These are phyloP conservation scores for Neoascia interrupta DNA, from an alignment of 2,888 invertebrate species.

Conservation along the genomic window DNA sequence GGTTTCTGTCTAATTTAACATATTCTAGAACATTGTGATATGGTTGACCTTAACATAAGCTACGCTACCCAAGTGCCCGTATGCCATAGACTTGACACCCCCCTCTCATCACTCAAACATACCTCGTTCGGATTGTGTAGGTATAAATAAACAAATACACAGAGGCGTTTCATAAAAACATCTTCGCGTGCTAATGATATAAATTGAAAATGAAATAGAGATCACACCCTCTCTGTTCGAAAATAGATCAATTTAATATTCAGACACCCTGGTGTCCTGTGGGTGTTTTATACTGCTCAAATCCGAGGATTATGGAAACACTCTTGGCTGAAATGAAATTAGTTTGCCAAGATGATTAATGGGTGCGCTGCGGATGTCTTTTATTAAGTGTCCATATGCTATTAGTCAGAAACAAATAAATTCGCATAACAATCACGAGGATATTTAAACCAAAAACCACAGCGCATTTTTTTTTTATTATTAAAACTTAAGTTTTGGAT, in stretches of 20 bases:
- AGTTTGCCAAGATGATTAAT: constrained; percentile 27
- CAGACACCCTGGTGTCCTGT: not conserved
- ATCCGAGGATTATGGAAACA: too few species aligned
- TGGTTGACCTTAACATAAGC: constrained; percentile 52
- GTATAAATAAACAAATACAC: constrained; percentile 2
- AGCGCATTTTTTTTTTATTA: not conserved
- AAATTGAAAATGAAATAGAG: constrained; percentile 22
- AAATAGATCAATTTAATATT: constrained; percentile 47
- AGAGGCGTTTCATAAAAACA: constrained; percentile 26
- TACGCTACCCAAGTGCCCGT: constrained; percentile 15
- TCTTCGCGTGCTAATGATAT: constrained; percentile 21
- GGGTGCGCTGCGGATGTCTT: constrained; percentile 12
- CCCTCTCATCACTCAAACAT: not conserved
- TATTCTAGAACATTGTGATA: constrained; percentile 42
- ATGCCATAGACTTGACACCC: not conserved
- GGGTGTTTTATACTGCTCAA: too few species aligned
- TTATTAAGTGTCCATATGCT: constrained; percentile 29
- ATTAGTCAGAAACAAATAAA: constrained; percentile 38
- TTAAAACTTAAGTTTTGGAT: not conserved
- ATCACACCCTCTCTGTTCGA: constrained; percentile 55
- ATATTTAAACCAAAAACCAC: not conserved
- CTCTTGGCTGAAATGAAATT: too few species aligned
- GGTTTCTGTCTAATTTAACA: constrained; percentile 37
- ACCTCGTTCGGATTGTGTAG: not conserved
- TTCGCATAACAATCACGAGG: constrained; percentile 5